phyloP scores from a whole-genome alignment of 1,140 invertebrate genomes.

The Pseudomyrmex concolor region DNA sequence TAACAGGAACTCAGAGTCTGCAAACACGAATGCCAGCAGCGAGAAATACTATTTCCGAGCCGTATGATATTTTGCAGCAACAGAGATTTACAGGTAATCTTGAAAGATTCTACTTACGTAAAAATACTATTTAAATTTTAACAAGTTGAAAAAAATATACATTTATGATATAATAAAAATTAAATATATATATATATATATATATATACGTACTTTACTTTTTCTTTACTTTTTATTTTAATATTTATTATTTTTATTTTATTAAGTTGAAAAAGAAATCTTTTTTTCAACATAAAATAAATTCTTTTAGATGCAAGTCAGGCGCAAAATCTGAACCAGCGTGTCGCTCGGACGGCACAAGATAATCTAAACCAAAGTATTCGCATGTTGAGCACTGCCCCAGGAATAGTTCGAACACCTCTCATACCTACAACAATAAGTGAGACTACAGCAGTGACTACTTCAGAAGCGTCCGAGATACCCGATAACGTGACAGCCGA shows the following conservation, averaged over 20 bases:
- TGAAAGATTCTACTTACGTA: slow-evolving; percentile 11
- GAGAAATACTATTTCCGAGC: slow-evolving; percentile 77
- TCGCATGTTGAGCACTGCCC: slow-evolving; percentile 76
- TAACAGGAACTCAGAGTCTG: slow-evolving; percentile 74
- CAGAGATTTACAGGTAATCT: slow-evolving; percentile 80
- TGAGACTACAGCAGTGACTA: slow-evolving; percentile 74
- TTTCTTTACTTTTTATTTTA: neutral
- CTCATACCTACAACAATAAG: slow-evolving; percentile 77
- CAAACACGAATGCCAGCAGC: slow-evolving; percentile 78
- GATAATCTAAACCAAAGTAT: slow-evolving; percentile 80
- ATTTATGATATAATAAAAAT: no score
- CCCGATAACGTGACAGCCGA: slow-evolving; percentile 92
- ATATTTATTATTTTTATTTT: neutral
- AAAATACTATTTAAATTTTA: slow-evolving; percentile 38
- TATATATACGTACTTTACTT: neutral
- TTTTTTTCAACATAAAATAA: neutral
- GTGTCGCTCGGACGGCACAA: slow-evolving; percentile 76
- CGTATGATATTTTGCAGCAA: slow-evolving; percentile 83
- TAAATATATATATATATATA: no score
- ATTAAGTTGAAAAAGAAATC: neutral
- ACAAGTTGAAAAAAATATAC: neutral
- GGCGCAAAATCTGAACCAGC: slow-evolving; percentile 76
- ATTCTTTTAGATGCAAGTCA: slow-evolving; percentile 77
- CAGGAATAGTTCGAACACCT: slow-evolving; percentile 75
- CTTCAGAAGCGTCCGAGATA: slow-evolving; percentile 87